phyloP scores from a whole-genome alignment of 2,888 invertebrate genomes.

The Cosmorhoe ocellata region DNA sequence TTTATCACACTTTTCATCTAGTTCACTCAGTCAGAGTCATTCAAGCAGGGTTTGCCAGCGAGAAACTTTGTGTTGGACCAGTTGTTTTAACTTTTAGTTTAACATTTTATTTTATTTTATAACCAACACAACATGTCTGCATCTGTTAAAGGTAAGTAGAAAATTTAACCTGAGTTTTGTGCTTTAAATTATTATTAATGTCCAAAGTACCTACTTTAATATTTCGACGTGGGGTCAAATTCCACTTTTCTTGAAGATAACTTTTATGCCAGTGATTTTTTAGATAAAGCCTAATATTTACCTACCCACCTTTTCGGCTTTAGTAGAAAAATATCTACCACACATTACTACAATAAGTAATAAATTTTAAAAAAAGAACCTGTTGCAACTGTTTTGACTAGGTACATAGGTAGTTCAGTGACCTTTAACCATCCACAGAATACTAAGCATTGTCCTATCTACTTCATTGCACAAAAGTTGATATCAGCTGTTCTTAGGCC shows the following conservation, averaged over 20 bases:
- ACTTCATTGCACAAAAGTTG: too few relatives aligned
- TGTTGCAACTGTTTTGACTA: too few relatives aligned
- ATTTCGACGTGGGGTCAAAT: slow-evolving; percentile 42
- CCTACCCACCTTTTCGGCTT: too few relatives aligned
- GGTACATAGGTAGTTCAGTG: too few relatives aligned
- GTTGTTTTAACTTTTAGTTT: slow-evolving; percentile 21
- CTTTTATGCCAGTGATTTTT: too few relatives aligned
- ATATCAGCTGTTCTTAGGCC: too few relatives aligned
- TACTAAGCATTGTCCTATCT: too few relatives aligned
- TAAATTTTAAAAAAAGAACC: too few relatives aligned
- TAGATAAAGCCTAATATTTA: too few relatives aligned
- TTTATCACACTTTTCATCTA: neutral
- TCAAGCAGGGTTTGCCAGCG: slow-evolving; percentile 23
- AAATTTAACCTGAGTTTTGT: neutral
- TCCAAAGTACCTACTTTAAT: neutral
- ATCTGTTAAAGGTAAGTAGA: slow-evolving; percentile 67
- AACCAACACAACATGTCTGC: slow-evolving; percentile 56
- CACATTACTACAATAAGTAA: too few relatives aligned
- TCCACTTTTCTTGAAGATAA: slow-evolving; percentile 37
- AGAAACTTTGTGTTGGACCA: slow-evolving; percentile 32
- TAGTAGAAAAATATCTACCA: too few relatives aligned
- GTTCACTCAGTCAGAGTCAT: neutral
- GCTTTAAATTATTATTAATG: neutral
- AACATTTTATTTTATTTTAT: slow-evolving; percentile 26
- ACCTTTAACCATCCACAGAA: too few relatives aligned